Percentiles rank a stretch among this genome's conserved stretches.
These are phyloP conservation scores for Phyllotreta striolata DNA, from an alignment of 2,888 invertebrate genomes.

Conservation along the genomic window DNA sequence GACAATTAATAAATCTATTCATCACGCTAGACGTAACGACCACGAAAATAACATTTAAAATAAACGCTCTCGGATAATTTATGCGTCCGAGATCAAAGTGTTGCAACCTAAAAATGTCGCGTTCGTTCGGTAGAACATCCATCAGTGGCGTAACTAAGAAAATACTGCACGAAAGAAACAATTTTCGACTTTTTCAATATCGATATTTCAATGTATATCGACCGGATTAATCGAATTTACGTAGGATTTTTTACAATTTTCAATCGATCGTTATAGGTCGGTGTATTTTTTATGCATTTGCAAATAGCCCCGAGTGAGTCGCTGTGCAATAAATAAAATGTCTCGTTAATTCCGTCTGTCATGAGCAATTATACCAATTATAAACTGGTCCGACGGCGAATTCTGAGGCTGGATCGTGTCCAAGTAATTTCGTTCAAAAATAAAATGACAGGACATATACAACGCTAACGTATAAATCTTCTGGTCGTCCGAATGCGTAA, in stretches of 20 bases:
- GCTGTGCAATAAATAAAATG: slow-evolving; percentile 25
- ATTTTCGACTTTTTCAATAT: no score
- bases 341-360: slow-evolving; percentile 46
- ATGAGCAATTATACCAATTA: slow-evolving; percentile 49
- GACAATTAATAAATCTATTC: slow-evolving; percentile 8
- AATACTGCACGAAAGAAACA: neutral
- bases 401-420: slow-evolving; percentile 33
- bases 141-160: slow-evolving; percentile 1
- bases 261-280: no score
- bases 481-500: neutral
- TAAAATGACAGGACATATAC: slow-evolving; percentile 27
- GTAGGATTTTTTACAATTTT: no score
- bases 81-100: slow-evolving; percentile 35
- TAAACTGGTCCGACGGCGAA: slow-evolving; percentile 33
- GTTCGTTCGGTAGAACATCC: slow-evolving; percentile 36
- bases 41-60: slow-evolving; percentile 19
- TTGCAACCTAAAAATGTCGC: slow-evolving; percentile 33
- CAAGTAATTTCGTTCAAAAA: slow-evolving; percentile 31
- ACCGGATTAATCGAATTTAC: no score
- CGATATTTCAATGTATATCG: no score
- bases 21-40: slow-evolving; percentile 6
- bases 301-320: no score
- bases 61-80: slow-evolving; percentile 27
- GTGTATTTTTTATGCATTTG: no score
- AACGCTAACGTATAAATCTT: slow-evolving; percentile 25